phyloP scores from a whole-genome alignment of 2,888 invertebrate species.

The Odontothrips loti region DNA sequence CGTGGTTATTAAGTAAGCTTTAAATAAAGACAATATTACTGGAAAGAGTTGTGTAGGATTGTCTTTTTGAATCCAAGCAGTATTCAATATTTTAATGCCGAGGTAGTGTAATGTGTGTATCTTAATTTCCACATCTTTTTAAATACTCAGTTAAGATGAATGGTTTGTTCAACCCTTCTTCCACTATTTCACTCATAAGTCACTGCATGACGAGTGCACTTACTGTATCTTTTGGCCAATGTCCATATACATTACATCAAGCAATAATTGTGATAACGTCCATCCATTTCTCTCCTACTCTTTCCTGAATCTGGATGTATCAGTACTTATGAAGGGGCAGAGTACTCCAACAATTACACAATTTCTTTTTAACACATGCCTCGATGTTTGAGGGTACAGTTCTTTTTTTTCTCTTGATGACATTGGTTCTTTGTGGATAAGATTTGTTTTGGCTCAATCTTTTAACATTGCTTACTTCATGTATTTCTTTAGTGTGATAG shows the following conservation, averaged over 20 bases:
- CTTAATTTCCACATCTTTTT: background rate
- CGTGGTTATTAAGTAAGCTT: slow-evolving; percentile 16
- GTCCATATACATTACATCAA: background rate
- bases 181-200: background rate
- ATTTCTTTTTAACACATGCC: too few species aligned
- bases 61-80: slow-evolving; percentile 23
- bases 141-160: background rate
- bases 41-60: background rate
- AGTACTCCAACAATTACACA: too few species aligned
- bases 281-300: background rate
- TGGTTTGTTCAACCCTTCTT: background rate
- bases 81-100: slow-evolving; percentile 1
- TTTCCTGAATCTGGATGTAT: background rate
- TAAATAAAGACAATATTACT: slow-evolving; percentile 20
- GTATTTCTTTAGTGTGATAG: slow-evolving; percentile 20
- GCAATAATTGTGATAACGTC: background rate
- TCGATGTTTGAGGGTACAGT: background rate
- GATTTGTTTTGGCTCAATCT: slow-evolving; percentile 8
- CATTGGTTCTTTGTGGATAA: background rate
- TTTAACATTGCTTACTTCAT: slow-evolving; percentile 7
- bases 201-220: background rate
- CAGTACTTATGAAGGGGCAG: background rate
- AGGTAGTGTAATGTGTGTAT: slow-evolving; percentile 1
- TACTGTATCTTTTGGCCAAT: background rate
- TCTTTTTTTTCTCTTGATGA: background rate